Evolutionary conservation across 2,888 invertebrate species (phyloP).

Genomic region (Gasteruption jaculator): DNA sequence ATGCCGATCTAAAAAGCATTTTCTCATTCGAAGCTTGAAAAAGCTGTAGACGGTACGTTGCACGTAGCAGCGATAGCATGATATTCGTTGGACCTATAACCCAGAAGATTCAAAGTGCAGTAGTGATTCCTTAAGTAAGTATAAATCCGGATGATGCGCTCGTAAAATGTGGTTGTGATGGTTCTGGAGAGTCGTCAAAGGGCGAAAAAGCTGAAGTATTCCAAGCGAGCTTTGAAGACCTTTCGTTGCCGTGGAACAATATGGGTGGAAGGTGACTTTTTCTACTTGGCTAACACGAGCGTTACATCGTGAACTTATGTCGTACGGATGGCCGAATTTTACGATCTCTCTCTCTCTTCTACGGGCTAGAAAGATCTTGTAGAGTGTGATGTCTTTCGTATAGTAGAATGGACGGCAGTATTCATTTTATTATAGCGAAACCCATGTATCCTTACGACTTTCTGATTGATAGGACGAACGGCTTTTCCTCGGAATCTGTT

Average conservation of each 20-base stretch:
- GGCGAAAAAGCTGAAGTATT: no score
- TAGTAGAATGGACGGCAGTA: constrained; percentile 25
- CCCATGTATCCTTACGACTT: constrained; percentile 30
- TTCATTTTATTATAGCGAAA: constrained; percentile 45
- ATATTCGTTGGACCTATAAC: constrained; percentile 26
- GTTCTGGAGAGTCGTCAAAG: no score
- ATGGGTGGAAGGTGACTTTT: no score
- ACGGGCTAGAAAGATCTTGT: no score
- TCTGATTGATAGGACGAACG: constrained; percentile 40
- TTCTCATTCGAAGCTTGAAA: no score
- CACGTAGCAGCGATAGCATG: constrained; percentile 11
- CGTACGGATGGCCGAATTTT: constrained; percentile 39
- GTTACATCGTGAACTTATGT: constrained; percentile 35
- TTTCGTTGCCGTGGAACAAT: no score
- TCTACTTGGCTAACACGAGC: no score
- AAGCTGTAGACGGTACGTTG: no score
- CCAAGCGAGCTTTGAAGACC: no score
- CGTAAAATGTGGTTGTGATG: constrained; percentile 39
- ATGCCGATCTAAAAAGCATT: no score
- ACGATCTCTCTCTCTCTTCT: constrained; percentile 29
- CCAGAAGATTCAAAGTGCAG: constrained; percentile 25
- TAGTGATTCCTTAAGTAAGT: constrained; percentile 45
- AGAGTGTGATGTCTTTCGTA: constrained; percentile 10
- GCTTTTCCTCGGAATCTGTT: no score
- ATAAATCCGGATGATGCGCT: constrained; percentile 49